Percentiles rank a stretch among this genome's conserved stretches.
phyloP scores from a whole-genome alignment of 2,888 invertebrate species.

The Tachina lurida region DNA sequence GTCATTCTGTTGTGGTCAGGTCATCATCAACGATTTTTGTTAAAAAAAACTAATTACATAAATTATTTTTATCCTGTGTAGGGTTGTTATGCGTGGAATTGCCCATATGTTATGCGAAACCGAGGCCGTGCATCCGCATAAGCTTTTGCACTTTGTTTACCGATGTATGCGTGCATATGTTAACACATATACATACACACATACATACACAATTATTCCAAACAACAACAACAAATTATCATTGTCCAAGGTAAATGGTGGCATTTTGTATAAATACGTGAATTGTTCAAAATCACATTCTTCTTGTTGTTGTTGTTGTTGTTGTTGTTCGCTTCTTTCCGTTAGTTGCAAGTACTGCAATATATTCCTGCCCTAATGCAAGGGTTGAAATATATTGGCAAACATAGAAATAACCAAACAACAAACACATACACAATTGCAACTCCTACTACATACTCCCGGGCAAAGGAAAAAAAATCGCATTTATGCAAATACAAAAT shows the following conservation, averaged over 20 bases:
- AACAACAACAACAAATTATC: neutral
- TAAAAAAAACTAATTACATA: too few species aligned
- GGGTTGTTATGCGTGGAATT: too few species aligned
- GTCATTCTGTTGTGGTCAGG: too few species aligned
- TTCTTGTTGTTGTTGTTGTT: neutral
- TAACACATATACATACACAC: neutral
- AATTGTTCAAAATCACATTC: conserved; percentile 8
- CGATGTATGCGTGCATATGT: too few species aligned
- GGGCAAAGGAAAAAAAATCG: conserved; percentile 1
- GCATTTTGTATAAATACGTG: conserved; percentile 17
- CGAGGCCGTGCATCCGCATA: too few species aligned
- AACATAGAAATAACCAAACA: conserved; percentile 25
- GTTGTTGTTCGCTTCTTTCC: neutral
- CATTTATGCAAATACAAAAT: too few species aligned
- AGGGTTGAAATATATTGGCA: conserved; percentile 24
- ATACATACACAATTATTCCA: neutral
- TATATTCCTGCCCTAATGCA: neutral
- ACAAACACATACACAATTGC: conserved; percentile 27
- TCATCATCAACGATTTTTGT: too few species aligned
- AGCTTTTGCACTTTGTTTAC: too few species aligned
- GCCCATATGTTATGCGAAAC: too few species aligned
- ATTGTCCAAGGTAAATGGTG: conserved; percentile 32
- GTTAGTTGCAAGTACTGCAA: conserved; percentile 19
- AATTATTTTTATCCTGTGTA: too few species aligned
- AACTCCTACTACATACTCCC: conserved; percentile 7